Conservation (phyloP, 2,113 vertebrate genomes). For the Seriola dumerili region DNA sequence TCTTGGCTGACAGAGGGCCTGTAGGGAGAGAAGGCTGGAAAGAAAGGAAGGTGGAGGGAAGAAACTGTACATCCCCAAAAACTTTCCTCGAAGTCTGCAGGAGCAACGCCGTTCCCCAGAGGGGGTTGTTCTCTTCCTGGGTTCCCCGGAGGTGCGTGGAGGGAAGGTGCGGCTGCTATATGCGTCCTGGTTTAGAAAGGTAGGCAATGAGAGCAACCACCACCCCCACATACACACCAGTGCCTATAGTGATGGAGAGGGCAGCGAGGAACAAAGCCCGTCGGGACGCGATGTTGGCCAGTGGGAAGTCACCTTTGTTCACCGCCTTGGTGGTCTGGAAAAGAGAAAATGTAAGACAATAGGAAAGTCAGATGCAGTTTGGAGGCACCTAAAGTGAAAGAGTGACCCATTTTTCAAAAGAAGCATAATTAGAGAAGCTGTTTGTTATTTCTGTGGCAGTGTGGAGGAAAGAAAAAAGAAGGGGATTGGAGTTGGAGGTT, state of each 20-base stretch:
- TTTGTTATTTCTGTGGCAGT: constrained; percentile 34
- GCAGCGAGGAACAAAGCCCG: constrained; percentile 95
- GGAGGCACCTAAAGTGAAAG: constrained; percentile 26
- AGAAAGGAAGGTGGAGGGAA: constrained; percentile 35
- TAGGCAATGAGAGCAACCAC: constrained; percentile 96
- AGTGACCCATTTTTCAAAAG: constrained; percentile 45
- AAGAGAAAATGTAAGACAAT: constrained; percentile 29
- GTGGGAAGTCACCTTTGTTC: constrained; percentile 95
- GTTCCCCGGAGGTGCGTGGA: constrained; percentile 43
- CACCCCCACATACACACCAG: constrained; percentile 95
- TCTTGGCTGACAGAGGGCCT: constrained; percentile 66
- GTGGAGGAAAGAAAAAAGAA: background rate
- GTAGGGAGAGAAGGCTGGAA: constrained; percentile 59
- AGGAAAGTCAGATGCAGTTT: constrained; percentile 43
- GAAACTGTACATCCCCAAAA: constrained; percentile 64
- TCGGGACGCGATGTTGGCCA: constrained; percentile 94
- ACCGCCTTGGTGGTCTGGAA: constrained; percentile 96
- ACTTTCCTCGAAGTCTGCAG: constrained; percentile 56
- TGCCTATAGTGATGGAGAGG: constrained; percentile 96
- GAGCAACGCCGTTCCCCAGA: constrained; percentile 49
- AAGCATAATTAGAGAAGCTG: constrained; percentile 51
- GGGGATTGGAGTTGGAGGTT: constrained; percentile 12
- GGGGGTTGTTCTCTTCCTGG: constrained; percentile 50
- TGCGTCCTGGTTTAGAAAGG: constrained; percentile 93
- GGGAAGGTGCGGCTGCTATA: constrained; percentile 82